Evolutionary conservation across 2,888 invertebrate species (phyloP).

Genomic region (Tetragnatha montana): DNA sequence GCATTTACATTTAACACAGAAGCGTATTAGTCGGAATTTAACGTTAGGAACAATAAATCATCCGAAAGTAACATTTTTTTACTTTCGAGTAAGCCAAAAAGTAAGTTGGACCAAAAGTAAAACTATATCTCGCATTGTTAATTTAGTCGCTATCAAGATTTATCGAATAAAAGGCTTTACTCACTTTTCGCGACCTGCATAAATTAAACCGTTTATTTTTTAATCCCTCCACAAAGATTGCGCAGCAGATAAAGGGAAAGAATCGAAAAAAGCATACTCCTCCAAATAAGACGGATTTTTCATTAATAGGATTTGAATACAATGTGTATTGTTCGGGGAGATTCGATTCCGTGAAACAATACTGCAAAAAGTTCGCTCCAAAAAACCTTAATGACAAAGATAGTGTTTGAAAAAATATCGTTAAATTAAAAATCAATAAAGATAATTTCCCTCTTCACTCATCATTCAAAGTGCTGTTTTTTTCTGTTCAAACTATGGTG

Average conservation of each 20-base stretch:
- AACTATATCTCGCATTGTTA: too few species aligned
- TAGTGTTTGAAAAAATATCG: conserved; percentile 53
- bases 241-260: neutral
- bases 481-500: conserved; percentile 55
- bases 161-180: neutral
- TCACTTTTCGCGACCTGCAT: neutral
- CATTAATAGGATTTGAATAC: conserved; percentile 33
- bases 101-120: too few species aligned
- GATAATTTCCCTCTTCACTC: conserved; percentile 59
- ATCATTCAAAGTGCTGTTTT: conserved; percentile 61
- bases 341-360: conserved; percentile 44
- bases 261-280: conserved; percentile 10
- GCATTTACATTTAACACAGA: too few species aligned
- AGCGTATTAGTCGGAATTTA: too few species aligned
- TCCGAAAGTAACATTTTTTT: too few species aligned
- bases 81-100: too few species aligned
- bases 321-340: conserved; percentile 34
- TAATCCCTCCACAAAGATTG: neutral
- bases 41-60: too few species aligned
- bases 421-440: conserved; percentile 65
- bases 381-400: conserved; percentile 55
- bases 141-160: neutral
- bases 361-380: conserved; percentile 1
- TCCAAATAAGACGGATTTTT: conserved; percentile 2
- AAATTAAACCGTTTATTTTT: neutral